Conservation (phyloP, 2,888 invertebrate genomes). For the Stenurella melanura region DNA sequence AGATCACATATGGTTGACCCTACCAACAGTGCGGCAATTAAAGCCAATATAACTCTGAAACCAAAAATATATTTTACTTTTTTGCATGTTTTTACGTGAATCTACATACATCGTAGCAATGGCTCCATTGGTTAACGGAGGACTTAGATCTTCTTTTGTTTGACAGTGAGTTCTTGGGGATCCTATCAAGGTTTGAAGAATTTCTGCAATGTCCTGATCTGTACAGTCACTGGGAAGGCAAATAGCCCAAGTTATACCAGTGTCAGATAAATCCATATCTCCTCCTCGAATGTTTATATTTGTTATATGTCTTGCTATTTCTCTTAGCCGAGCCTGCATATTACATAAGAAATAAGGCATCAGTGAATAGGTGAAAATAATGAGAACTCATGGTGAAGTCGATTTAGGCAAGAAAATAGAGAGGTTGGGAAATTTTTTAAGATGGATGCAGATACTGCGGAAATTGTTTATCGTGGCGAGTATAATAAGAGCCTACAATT, state of each 20-base stretch:
- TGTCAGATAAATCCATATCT: not conserved
- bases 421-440: no score
- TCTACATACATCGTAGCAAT: conserved; percentile 55
- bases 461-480: no score
- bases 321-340: not conserved
- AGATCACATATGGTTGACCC: conserved; percentile 9
- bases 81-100: not conserved
- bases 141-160: conserved; percentile 53
- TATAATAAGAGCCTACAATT: no score
- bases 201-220: conserved; percentile 71
- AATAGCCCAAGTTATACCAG: conserved; percentile 49
- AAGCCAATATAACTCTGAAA: not conserved
- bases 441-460: no score
- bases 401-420: no score
- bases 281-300: not conserved
- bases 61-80: not conserved
- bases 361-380: no score
- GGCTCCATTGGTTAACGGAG: conserved; percentile 52
- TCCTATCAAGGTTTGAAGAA: conserved; percentile 59
- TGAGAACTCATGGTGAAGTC: no score
- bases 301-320: not conserved
- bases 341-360: no score
- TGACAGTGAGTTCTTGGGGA: conserved; percentile 50
- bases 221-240: conserved; percentile 54
- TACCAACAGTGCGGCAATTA: not conserved